A percentile compares a stretch with the other conserved stretches of the same genome.
These are phyloP conservation scores for Meghimatium bilineatum DNA, from an alignment of 2,888 invertebrate species.

Conservation along the genomic window DNA sequence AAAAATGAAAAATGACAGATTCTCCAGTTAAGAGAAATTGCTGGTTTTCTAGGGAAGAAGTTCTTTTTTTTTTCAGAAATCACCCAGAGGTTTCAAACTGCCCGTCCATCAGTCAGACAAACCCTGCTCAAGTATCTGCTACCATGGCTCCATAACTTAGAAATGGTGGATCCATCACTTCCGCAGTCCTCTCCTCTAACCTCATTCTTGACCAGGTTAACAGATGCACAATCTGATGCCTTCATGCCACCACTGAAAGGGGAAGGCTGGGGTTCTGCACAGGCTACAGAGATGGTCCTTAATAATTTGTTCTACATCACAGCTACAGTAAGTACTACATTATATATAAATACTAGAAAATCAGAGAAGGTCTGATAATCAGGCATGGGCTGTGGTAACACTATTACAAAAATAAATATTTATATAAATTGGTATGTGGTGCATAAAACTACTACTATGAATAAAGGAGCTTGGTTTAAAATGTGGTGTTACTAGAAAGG, in stretches of 20 bases:
- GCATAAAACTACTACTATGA: no score
- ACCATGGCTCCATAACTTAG: conserved; percentile 99
- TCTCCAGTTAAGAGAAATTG: no score
- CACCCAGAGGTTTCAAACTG: conserved; percentile 96
- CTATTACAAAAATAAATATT: no score
- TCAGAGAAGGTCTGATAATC: no score
- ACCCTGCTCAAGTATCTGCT: conserved; percentile 92
- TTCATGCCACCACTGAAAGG: conserved; percentile 83
- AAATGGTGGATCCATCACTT: conserved; percentile 96
- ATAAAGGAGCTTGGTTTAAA: no score
- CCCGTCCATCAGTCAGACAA: conserved; percentile 93
- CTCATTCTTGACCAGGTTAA: conserved; percentile 71
- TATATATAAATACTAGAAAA: no score
- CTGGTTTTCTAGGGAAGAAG: neutral
- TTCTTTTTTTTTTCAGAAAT: conserved; percentile 84
- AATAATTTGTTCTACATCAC: conserved; percentile 99
- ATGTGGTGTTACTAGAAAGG: no score
- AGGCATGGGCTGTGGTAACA: no score
- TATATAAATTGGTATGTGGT: no score
- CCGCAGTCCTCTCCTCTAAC: conserved; percentile 80
- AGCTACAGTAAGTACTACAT: conserved; percentile 79
- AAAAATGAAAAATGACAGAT: no score
- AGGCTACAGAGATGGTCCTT: conserved; percentile 99
- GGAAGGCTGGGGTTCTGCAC: conserved; percentile 98
- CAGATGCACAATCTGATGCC: conserved; percentile 80